Conservation (phyloP, 1,140 invertebrate species). For the Melitaea cinxia region DNA sequence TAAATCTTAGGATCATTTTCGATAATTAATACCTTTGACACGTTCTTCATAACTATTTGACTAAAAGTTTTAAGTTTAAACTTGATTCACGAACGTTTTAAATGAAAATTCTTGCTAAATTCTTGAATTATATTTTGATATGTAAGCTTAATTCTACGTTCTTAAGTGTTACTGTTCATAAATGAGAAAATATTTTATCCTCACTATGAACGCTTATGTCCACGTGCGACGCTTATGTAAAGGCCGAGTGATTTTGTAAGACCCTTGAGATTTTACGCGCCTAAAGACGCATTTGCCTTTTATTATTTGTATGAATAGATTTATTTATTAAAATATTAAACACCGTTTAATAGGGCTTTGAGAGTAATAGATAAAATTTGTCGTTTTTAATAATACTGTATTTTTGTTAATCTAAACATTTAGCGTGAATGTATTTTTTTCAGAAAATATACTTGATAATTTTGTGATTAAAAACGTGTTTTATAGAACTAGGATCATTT, state of each 20-base stretch:
- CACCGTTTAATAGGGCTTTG: background rate
- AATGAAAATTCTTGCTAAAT: conserved; percentile 5
- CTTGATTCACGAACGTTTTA: background rate
- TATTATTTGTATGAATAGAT: background rate
- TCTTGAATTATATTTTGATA: background rate
- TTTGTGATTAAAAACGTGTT: too few relatives aligned
- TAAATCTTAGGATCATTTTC: too few relatives aligned
- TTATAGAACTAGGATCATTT: too few relatives aligned
- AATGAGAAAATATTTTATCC: conserved; percentile 3
- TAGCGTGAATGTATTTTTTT: too few relatives aligned
- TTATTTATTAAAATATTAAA: background rate
- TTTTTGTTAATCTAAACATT: too few relatives aligned
- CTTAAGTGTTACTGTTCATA: background rate
- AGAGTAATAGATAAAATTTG: too few relatives aligned
- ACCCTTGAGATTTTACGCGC: background rate
- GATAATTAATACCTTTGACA: too few relatives aligned
- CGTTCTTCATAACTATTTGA: background rate
- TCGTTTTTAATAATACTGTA: too few relatives aligned
- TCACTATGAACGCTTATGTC: background rate
- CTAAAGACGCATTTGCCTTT: background rate
- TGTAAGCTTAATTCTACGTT: background rate
- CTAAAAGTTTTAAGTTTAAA: background rate
- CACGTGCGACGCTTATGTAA: background rate
- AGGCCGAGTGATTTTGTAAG: background rate
- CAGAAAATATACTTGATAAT: too few relatives aligned